These are phyloP conservation scores for Phalangium opilio DNA, from an alignment of 2,888 invertebrate genomes.

Conservation along the genomic window DNA sequence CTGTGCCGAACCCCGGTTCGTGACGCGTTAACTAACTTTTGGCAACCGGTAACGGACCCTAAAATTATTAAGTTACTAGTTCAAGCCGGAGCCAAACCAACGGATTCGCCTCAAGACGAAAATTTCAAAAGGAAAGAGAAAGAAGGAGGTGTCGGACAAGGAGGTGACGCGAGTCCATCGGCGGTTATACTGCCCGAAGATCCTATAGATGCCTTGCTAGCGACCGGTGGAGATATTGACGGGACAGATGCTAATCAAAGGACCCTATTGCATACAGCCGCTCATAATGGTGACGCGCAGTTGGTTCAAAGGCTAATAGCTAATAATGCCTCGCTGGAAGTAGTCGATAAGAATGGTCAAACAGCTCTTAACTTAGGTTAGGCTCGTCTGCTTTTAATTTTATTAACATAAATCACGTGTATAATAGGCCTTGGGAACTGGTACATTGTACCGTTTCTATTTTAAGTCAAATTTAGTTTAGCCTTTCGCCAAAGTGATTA, in stretches of 20 bases:
- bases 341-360: slow-evolving; percentile 57
- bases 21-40: slow-evolving; percentile 16
- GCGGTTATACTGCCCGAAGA: slow-evolving; percentile 8
- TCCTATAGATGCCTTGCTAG: slow-evolving; percentile 12
- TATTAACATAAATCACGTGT: too few relatives aligned
- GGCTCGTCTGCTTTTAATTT: slow-evolving; percentile 18
- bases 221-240: slow-evolving; percentile 36
- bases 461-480: too few relatives aligned
- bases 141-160: slow-evolving; percentile 32
- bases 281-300: slow-evolving; percentile 56
- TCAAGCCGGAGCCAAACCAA: slow-evolving; percentile 49
- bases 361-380: slow-evolving; percentile 61
- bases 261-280: slow-evolving; percentile 56
- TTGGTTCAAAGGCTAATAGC: slow-evolving; percentile 47
- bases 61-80: slow-evolving; percentile 41
- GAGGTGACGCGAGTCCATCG: slow-evolving; percentile 11
- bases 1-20: slow-evolving; percentile 43
- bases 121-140: slow-evolving; percentile 27
- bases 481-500: too few relatives aligned
- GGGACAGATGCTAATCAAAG: slow-evolving; percentile 44
- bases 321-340: slow-evolving; percentile 41
- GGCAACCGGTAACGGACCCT: slow-evolving; percentile 14
- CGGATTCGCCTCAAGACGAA: slow-evolving; percentile 2
- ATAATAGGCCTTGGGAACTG: too few relatives aligned
- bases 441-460: too few relatives aligned